These are phyloP conservation scores for Drosophila hawaiiensis DNA, from an alignment of 2,888 invertebrate species.

Conservation along the genomic window DNA sequence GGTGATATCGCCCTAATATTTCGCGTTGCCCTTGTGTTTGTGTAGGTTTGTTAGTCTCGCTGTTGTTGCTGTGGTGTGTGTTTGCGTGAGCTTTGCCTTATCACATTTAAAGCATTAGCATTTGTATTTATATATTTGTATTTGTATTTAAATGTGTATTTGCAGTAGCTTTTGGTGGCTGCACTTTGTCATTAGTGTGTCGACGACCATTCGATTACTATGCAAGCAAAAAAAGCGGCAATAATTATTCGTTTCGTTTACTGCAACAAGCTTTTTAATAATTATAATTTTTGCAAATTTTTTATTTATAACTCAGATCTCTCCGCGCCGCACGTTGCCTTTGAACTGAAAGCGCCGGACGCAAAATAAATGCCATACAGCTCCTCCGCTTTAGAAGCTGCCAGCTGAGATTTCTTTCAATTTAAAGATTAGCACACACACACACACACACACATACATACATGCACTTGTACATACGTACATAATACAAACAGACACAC, in stretches of 20 bases:
- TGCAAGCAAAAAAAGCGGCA: slow-evolving; percentile 1
- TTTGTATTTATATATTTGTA: slow-evolving; percentile 4
- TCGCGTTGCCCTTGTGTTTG: slow-evolving; percentile 25
- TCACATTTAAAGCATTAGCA: slow-evolving; percentile 22
- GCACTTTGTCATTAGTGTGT: slow-evolving; percentile 19
- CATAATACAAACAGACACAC: not conserved
- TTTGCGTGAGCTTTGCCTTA: slow-evolving; percentile 19
- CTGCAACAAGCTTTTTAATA: slow-evolving; percentile 18
- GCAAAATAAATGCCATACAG: slow-evolving; percentile 49
- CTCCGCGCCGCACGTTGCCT: slow-evolving; percentile 54
- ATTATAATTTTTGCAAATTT: not conserved
- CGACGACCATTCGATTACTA: slow-evolving; percentile 17
- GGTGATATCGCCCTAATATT: slow-evolving; percentile 36
- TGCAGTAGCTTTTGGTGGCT: slow-evolving; percentile 8
- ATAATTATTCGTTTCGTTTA: slow-evolving; percentile 17
- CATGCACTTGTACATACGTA: slow-evolving; percentile 3
- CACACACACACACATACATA: slow-evolving; percentile 39
- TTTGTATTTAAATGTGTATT: slow-evolving; percentile 20
- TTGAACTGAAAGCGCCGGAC: slow-evolving; percentile 60
- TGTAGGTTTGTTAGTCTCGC: not conserved
- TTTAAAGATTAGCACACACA: slow-evolving; percentile 72
- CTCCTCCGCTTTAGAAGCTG: slow-evolving; percentile 52
- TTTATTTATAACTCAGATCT: slow-evolving; percentile 34
- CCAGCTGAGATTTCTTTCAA: slow-evolving; percentile 71
- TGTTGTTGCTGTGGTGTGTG: not conserved